Conservation (phyloP, 2,113 vertebrate species). For the Lichenostomus cassidix region DNA sequence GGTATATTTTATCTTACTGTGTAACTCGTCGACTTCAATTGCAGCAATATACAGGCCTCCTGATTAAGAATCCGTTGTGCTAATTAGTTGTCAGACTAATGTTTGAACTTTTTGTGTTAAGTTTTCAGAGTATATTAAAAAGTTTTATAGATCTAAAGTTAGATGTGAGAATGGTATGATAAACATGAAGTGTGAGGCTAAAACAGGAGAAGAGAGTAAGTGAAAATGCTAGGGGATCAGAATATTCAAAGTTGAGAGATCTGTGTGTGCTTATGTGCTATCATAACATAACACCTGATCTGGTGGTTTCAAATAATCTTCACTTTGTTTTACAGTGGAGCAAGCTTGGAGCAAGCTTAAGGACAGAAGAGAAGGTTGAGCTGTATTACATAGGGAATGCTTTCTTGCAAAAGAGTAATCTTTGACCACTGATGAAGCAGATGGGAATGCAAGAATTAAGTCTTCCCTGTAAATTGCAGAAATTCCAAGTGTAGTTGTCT, state of each 20-base stretch:
- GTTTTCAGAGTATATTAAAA: slow-evolving; percentile 20
- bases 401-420: background rate
- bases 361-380: slow-evolving; percentile 28
- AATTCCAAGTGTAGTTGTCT: background rate
- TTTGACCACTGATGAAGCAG: background rate
- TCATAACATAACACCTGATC: background rate
- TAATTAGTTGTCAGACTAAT: slow-evolving; percentile 56
- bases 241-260: background rate
- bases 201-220: background rate
- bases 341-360: slow-evolving; percentile 17
- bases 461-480: background rate
- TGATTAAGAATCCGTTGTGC: slow-evolving; percentile 56
- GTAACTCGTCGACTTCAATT: slow-evolving; percentile 51
- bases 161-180: slow-evolving; percentile 19
- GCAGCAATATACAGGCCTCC: slow-evolving; percentile 39
- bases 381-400: background rate
- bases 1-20: slow-evolving; percentile 36
- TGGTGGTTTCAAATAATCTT: slow-evolving; percentile 31
- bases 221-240: background rate
- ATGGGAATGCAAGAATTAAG: background rate
- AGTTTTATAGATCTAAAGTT: background rate
- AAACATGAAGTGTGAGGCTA: slow-evolving; percentile 31
- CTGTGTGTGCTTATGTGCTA: slow-evolving; percentile 15
- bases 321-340: slow-evolving; percentile 25
- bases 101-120: background rate